Conservation (phyloP, 2,888 invertebrate species). For the Spicauda simplicius region DNA sequence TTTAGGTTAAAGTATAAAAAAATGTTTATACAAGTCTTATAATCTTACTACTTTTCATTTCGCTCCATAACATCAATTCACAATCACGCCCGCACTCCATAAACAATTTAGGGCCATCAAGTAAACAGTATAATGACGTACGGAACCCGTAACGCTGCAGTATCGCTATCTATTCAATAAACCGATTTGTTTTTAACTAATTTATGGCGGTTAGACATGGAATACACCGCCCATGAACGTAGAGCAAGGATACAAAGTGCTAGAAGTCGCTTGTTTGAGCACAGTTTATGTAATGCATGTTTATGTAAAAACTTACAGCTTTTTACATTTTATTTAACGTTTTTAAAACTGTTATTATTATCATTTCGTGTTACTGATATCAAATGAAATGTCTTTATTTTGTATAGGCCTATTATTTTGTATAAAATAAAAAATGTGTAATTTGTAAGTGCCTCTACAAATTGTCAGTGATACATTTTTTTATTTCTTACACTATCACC, state of each 20-base stretch:
- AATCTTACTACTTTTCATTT: not conserved
- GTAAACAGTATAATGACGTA: conserved; percentile 62
- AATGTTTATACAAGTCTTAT: not conserved
- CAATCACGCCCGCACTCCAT: conserved; percentile 58
- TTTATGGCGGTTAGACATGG: conserved; percentile 75
- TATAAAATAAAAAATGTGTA: too few relatives aligned
- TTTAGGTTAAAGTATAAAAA: too few relatives aligned
- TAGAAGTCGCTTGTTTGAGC: too few relatives aligned
- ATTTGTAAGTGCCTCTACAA: too few relatives aligned
- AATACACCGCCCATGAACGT: conserved; percentile 60
- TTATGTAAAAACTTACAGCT: too few relatives aligned
- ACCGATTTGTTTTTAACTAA: conserved; percentile 82
- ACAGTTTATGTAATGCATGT: not conserved
- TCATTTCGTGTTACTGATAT: too few relatives aligned
- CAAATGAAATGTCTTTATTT: too few relatives aligned
- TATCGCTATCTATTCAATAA: conserved; percentile 71
- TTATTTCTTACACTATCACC: too few relatives aligned
- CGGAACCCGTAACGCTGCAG: conserved; percentile 44
- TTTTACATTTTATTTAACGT: too few relatives aligned
- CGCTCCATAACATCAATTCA: conserved; percentile 33
- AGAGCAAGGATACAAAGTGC: conserved; percentile 36
- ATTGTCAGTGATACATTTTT: too few relatives aligned
- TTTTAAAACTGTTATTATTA: too few relatives aligned
- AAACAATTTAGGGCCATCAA: conserved; percentile 62
- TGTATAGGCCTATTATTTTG: too few relatives aligned